Percentiles rank a stretch among this genome's conserved stretches.
Evolutionary conservation across 2,888 invertebrate genomes (phyloP).

Genomic region (Odontomyia ornata): DNA sequence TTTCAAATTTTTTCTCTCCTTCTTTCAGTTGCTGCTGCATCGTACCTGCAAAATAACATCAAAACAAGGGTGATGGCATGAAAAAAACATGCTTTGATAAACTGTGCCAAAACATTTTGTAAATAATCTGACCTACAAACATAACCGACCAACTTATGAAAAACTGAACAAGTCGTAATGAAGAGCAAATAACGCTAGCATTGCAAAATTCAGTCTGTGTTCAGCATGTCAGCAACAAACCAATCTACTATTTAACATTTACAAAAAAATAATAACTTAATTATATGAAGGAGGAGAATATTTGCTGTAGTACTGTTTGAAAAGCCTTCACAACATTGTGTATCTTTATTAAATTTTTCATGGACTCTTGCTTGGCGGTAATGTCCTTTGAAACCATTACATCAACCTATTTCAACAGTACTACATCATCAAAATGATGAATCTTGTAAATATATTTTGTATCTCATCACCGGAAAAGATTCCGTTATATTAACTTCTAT

Average conservation of each 20-base stretch:
- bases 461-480: neutral
- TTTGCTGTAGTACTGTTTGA: too few relatives aligned
- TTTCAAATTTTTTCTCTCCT: neutral
- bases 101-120: neutral
- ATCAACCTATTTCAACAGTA: neutral
- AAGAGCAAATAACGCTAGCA: constrained; percentile 17
- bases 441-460: neutral
- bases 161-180: constrained; percentile 19
- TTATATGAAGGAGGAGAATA: too few relatives aligned
- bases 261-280: too few relatives aligned
- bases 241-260: too few relatives aligned
- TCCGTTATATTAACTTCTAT: neutral
- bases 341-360: too few relatives aligned
- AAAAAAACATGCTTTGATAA: neutral
- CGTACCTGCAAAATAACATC: neutral
- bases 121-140: neutral
- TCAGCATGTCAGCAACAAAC: too few relatives aligned
- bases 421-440: neutral
- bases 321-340: too few relatives aligned
- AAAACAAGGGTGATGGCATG: constrained; percentile 16
- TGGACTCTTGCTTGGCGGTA: neutral
- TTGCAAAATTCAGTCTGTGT: too few relatives aligned
- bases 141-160: neutral
- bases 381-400: neutral
- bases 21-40: constrained; percentile 17